phyloP scores from a whole-genome alignment of 2,797 vertebrate genomes.

The Pogoniulus pusillus region DNA sequence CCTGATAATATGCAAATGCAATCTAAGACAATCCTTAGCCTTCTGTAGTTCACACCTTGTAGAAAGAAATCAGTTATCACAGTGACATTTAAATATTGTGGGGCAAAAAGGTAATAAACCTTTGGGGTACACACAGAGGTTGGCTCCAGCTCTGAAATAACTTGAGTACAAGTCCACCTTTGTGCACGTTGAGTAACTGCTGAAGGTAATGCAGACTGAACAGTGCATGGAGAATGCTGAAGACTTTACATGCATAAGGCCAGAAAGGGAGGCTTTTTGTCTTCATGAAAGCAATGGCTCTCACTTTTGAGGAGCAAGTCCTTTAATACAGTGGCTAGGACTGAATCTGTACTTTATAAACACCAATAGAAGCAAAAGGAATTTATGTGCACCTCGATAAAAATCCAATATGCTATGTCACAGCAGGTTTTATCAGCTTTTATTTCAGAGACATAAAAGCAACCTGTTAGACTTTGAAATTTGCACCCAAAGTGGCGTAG shows the following conservation, averaged over 20 bases:
- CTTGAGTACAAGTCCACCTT: neutral
- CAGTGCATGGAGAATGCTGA: neutral
- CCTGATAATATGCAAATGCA: neutral
- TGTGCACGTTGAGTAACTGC: neutral
- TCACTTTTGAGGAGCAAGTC: neutral
- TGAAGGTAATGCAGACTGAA: neutral
- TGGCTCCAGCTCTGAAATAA: neutral
- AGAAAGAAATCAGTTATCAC: neutral
- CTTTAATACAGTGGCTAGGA: neutral
- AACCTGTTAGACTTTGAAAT: conserved; percentile 14
- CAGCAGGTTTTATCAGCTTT: neutral
- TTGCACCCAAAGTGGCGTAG: neutral
- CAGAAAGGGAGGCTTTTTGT: neutral
- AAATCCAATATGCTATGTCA: neutral
- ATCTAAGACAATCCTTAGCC: neutral
- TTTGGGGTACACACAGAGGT: neutral
- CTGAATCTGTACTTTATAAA: neutral
- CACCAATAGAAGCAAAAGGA: neutral
- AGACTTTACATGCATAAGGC: neutral
- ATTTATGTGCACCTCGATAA: neutral
- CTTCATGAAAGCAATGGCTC: neutral
- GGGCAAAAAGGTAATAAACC: neutral
- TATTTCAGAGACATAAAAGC: neutral
- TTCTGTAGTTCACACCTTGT: neutral
- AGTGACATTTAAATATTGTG: neutral